Evolutionary conservation across 92 coral and sea anemone species (phyloP), one percentile per base, ranked within the genome.

Genomic region (Pocillopora grandis): DNA sequence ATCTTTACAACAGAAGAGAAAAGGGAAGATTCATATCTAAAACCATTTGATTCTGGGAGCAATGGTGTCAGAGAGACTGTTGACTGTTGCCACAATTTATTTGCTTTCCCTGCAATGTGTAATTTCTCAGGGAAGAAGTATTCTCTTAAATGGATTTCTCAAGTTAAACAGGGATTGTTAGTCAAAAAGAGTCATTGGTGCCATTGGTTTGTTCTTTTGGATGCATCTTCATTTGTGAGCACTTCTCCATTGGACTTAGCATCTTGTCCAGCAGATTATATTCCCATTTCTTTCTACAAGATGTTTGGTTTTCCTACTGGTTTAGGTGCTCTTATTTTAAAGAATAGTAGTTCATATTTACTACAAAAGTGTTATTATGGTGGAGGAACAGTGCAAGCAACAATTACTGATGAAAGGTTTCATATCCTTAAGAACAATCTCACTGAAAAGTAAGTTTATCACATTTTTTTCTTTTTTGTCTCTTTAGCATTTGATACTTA

Each of bases 231-330:
- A 61, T 92, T 78, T 87, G 89, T 96, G 12, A 96, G 98, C 84
- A 92, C 96, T 17, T 96, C 98, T 36, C 81, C 88, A 17, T 83
- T 96, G 73, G 92, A 96, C 80, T 83, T 96, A 58, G 68, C 36
- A 59, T 80, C 84, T 2, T 89, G 89, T 57, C 49, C 89, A 9
- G 93, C 98, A 84, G 98, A 96, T 80, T 96, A 92, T 80, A 84
- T 96, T 69, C 96, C 98, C 27, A 74, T 96, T 58, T 96, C 98
- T n/a, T 96, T 96, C 84, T 96, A 96, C 83, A 96, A 96, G 80
- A 80, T 96, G 75, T 96, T 96, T 89, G 98, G 98, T 15, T 96
- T 96, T 78, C 98, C 98, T 59, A 96, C 98, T 71, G 98, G 98
- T 20, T 60, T 96, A 59, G 98, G 98, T 52, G 98, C 98, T 37